Evolutionary conservation across 2,888 invertebrate species (phyloP).

Genomic region (Stenodema calcarata): DNA sequence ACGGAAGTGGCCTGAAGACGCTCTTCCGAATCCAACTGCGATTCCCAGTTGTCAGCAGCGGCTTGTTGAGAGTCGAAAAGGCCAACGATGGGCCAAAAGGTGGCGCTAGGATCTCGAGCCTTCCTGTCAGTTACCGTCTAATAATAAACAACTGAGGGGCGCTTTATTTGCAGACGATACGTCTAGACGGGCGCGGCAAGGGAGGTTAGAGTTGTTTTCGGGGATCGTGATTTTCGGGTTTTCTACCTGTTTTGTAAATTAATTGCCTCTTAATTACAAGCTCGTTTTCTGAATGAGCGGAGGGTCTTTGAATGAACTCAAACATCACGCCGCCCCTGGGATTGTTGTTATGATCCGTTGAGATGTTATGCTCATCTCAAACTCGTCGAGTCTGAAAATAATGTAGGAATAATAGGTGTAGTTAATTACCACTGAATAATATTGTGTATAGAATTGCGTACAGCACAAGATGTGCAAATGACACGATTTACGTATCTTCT

Average conservation of each 20-base stretch:
- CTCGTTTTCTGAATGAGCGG: neutral
- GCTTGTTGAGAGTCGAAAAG: neutral
- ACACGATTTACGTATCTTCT: too few species aligned
- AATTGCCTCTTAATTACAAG: neutral
- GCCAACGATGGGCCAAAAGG: slow-evolving; percentile 23
- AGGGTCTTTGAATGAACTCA: neutral
- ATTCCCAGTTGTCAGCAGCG: neutral
- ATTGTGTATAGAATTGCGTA: too few species aligned
- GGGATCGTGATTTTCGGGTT: neutral
- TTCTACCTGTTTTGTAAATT: neutral
- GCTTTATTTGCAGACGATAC: slow-evolving; percentile 29
- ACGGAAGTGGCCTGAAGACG: too few species aligned
- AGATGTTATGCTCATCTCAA: too few species aligned
- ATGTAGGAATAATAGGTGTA: too few species aligned
- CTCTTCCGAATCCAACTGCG: too few species aligned
- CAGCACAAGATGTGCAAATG: too few species aligned
- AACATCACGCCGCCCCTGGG: neutral
- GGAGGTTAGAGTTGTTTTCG: neutral
- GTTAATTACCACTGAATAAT: too few species aligned
- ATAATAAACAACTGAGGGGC: slow-evolving; percentile 17
- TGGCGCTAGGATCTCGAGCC: neutral
- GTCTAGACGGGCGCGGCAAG: slow-evolving; percentile 5
- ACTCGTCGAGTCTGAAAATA: too few species aligned
- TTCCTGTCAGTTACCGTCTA: neutral
- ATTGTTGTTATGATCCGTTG: too few species aligned